Evolutionary conservation across 1,140 invertebrate species (phyloP).

Genomic region (Capitella teleta): DNA sequence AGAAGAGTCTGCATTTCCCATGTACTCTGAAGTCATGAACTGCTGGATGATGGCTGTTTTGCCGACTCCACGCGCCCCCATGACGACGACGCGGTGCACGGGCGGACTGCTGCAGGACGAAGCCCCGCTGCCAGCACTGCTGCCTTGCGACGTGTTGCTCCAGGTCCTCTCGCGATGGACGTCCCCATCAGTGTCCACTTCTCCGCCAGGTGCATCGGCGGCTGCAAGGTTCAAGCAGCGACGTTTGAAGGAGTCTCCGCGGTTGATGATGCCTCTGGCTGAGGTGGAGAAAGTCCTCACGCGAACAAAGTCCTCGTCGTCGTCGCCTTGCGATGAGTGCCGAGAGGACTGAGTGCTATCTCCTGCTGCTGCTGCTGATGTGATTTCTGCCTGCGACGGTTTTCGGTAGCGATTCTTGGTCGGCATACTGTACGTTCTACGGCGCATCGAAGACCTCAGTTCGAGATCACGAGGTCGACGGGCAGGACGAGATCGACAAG

Average conservation of each 20-base stretch:
- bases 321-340: conserved; percentile 14
- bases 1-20: too few relatives aligned
- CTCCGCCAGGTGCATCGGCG: background rate
- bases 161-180: background rate
- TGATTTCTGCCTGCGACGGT: too few relatives aligned
- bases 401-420: background rate
- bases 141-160: background rate
- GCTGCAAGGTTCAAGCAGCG: conserved; percentile 48
- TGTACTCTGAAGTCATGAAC: too few relatives aligned
- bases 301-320: conserved; percentile 64
- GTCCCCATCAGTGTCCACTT: background rate
- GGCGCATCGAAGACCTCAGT: too few relatives aligned
- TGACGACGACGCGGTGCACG: background rate
- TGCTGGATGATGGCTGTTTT: too few relatives aligned
- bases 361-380: background rate
- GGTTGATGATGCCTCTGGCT: conserved; percentile 79
- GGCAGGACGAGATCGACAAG: background rate
- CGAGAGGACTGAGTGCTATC: background rate
- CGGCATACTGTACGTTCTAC: too few relatives aligned
- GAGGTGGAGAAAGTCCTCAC: conserved; percentile 75
- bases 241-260: conserved; percentile 69
- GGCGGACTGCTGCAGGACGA: background rate
- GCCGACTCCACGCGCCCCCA: too few relatives aligned
- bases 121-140: background rate
- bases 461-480: too few relatives aligned